A percentile compares a stretch with the other conserved stretches of the same genome.
Conservation (phyloP, 2,113 vertebrate species). For the Colistium nudipinnis region DNA sequence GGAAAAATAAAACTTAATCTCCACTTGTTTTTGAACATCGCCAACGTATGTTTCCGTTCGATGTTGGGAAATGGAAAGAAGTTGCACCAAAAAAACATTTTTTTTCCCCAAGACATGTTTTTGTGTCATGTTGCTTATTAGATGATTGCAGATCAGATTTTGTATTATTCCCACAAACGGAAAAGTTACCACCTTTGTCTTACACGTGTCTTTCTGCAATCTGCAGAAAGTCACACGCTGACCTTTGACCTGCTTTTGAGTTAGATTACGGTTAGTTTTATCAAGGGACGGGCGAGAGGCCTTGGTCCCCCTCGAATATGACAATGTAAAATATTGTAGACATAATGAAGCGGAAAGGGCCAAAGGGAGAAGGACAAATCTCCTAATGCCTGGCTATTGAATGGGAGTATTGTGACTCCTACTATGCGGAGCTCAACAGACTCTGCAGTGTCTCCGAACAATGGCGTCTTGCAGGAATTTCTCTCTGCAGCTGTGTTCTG, state of each 20-base stretch:
- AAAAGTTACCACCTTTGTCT: neutral
- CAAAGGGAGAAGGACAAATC: constrained; percentile 35
- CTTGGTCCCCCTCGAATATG: constrained; percentile 21
- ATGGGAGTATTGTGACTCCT: constrained; percentile 72
- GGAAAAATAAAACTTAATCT: neutral
- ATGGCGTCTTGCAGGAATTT: constrained; percentile 68
- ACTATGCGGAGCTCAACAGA: constrained; percentile 59
- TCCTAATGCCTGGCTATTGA: constrained; percentile 41
- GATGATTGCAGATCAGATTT: neutral
- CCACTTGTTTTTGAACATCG: no score
- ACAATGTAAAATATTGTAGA: constrained; percentile 53
- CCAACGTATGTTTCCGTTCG: no score
- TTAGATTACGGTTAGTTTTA: neutral
- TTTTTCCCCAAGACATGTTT: neutral
- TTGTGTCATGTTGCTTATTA: neutral
- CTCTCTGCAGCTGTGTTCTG: constrained; percentile 60
- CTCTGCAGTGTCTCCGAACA: constrained; percentile 73
- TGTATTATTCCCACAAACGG: neutral
- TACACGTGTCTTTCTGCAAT: neutral
- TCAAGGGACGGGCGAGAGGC: neutral
- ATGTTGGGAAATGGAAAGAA: neutral
- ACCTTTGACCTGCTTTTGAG: neutral
- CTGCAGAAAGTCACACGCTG: constrained; percentile 1
- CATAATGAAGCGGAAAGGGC: constrained; percentile 43
- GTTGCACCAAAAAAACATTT: neutral